Percentiles rank a stretch among this genome's conserved stretches.
phyloP scores from a whole-genome alignment of 2,113 vertebrate species.

The Menura novaehollandiae region DNA sequence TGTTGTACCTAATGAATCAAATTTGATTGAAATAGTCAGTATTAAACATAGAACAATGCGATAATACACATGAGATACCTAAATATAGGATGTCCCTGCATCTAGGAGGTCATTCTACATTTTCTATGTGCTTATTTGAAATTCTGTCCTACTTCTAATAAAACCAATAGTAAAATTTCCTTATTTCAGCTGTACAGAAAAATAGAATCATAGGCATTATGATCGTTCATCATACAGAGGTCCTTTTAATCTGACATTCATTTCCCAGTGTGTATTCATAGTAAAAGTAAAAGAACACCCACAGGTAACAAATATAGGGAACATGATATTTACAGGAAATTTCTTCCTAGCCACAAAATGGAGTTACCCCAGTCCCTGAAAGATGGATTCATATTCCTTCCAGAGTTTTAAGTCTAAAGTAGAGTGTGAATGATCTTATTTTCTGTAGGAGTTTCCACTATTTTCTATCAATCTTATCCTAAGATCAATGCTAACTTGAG shows the following conservation, averaged over 20 bases:
- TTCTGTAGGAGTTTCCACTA: not conserved
- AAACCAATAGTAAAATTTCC: not conserved
- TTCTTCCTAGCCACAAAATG: not conserved
- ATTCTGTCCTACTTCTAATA: not conserved
- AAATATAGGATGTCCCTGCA: not conserved
- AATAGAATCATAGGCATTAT: not conserved
- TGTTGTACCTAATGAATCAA: not conserved
- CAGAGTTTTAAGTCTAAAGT: not conserved
- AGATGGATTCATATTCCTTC: not conserved
- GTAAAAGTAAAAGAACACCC: not conserved
- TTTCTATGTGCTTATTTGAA: not conserved
- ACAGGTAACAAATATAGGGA: not conserved
- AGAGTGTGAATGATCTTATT: not conserved
- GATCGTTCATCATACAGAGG: fast-evolving
- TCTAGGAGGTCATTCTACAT: not conserved
- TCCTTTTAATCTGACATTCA: not conserved
- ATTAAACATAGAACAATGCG: not conserved
- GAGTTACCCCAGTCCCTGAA: not conserved
- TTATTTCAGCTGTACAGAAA: not conserved
- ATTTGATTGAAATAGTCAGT: not conserved
- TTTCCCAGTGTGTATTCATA: not conserved
- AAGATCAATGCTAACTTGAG: not conserved
- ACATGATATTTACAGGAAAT: not conserved
- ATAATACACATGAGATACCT: not conserved
- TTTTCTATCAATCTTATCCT: not conserved